Evolutionary conservation across 2,113 vertebrate genomes (phyloP).

Genomic region (Sinocyclocheilus anshuiensis): DNA sequence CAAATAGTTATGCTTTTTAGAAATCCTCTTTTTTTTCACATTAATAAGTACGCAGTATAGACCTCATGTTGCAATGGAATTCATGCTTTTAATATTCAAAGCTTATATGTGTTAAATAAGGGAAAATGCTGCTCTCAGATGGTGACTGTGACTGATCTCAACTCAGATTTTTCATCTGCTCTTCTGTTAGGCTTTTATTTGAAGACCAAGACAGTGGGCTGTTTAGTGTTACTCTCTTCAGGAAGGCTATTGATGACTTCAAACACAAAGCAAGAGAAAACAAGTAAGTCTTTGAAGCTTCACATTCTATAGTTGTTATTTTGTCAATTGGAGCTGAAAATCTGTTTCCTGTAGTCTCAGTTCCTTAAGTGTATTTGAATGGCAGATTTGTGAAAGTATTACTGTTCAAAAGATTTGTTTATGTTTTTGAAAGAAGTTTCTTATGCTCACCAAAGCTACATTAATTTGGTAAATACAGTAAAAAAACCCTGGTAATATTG

Average conservation of each 20-base stretch:
- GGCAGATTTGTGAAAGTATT: background rate
- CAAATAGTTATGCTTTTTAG: too few relatives aligned
- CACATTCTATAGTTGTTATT: background rate
- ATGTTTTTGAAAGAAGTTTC: too few relatives aligned
- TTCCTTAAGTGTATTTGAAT: background rate
- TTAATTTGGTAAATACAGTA: too few relatives aligned
- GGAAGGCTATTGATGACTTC: conserved; percentile 96
- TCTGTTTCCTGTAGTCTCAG: too few relatives aligned
- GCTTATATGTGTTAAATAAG: background rate
- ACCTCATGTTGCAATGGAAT: background rate
- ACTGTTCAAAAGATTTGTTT: too few relatives aligned
- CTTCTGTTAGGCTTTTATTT: conserved; percentile 82
- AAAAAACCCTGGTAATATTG: too few relatives aligned
- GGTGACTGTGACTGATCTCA: background rate
- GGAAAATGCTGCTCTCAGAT: background rate
- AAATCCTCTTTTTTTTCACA: too few relatives aligned
- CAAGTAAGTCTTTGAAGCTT: conserved; percentile 80
- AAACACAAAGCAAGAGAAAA: conserved; percentile 94
- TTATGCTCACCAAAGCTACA: too few relatives aligned
- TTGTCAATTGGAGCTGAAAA: background rate
- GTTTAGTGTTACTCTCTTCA: conserved; percentile 93
- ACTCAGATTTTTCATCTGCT: background rate
- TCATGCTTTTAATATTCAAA: background rate
- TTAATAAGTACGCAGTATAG: background rate
- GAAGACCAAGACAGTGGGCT: conserved; percentile 94